Percentiles rank a stretch among this genome's conserved stretches.
Evolutionary conservation across 2,113 vertebrate species (phyloP).

Genomic region (Ailuropoda melanoleuca): DNA sequence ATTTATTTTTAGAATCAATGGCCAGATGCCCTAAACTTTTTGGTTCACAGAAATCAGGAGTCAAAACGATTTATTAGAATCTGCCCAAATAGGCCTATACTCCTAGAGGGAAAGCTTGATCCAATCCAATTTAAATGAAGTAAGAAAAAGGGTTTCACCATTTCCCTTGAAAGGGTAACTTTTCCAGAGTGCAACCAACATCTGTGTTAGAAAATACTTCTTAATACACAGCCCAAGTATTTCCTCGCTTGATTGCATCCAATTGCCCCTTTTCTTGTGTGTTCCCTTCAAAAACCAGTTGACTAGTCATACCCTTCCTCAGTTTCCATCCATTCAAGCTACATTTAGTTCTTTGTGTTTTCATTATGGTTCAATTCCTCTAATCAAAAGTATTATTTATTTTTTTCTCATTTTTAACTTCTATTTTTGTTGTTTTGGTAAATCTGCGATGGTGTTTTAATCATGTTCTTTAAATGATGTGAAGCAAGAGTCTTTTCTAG

Average conservation of each 20-base stretch:
- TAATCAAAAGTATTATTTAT: conserved; percentile 5
- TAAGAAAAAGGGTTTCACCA: background rate
- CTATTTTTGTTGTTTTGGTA: background rate
- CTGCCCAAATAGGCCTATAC: background rate
- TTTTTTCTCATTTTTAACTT: background rate
- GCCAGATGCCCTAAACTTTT: background rate
- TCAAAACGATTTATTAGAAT: conserved; percentile 16
- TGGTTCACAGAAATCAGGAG: conserved; percentile 11
- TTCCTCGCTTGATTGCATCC: background rate
- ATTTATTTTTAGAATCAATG: conserved; percentile 27
- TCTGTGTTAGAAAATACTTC: conserved; percentile 10
- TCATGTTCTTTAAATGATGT: background rate
- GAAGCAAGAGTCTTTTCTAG: background rate
- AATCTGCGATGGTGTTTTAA: background rate
- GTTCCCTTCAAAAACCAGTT: background rate
- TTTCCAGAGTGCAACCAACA: background rate
- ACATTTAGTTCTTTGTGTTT: background rate
- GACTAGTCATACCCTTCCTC: background rate
- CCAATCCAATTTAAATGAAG: background rate
- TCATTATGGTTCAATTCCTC: background rate
- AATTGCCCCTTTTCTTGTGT: background rate
- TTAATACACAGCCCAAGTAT: background rate
- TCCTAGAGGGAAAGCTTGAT: background rate
- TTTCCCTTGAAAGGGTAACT: background rate
- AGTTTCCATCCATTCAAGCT: background rate